Base-by-base conservation (phyloP, 2,797 vertebrate species). In the Pseudochromis fuscus region DNA sequence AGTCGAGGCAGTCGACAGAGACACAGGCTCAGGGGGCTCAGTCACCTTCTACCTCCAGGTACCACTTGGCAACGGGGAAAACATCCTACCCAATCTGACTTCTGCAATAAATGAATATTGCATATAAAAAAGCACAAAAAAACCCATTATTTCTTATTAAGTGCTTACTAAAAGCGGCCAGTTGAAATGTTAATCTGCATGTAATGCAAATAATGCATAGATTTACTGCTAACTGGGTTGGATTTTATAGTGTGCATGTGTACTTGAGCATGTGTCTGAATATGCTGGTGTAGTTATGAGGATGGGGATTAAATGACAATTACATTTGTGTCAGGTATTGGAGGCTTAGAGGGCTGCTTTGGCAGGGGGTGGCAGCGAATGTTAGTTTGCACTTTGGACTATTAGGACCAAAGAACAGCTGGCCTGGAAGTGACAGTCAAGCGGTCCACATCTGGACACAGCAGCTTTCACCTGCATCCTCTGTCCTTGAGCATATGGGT, bases 31-130 rank as follows among this genome's bases (percentile, higher is more conserved):
- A 42, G 98, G 97, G 30, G 97, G 98, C 61, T 98, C 97, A 2
- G 88, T 99, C 87, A 97, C 93, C 67, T 99, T 94, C 86, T 96
- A 94, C 87, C 93, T 99, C 28, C 96, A 97, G 96, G 98, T 99
- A 93, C 91, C 4, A 42, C 37, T 23, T 3, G 1, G 19, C 38
- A 55, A 30, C 42, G 37, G 11, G 33, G 15, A 35, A 35, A 13
- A 38, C 18, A 42, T 30, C 18, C 8, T 24, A 56, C 21, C 2
- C 25, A 4, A 3, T 19, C 23, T 68, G 15, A 49, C 52, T 2
- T 23, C 37, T 70, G 13, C 10, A 30, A 31, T 59, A 42, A 27
- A 62, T 53, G 0, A 45, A 42, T 33, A 53, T 24, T n/a, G 2
- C n/a, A n/a, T 23, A 11, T 21, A 30, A 60, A 30, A 15, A 27